phyloP scores from a whole-genome alignment of 2,113 vertebrate species.

The Oncorhynchus kisutch region DNA sequence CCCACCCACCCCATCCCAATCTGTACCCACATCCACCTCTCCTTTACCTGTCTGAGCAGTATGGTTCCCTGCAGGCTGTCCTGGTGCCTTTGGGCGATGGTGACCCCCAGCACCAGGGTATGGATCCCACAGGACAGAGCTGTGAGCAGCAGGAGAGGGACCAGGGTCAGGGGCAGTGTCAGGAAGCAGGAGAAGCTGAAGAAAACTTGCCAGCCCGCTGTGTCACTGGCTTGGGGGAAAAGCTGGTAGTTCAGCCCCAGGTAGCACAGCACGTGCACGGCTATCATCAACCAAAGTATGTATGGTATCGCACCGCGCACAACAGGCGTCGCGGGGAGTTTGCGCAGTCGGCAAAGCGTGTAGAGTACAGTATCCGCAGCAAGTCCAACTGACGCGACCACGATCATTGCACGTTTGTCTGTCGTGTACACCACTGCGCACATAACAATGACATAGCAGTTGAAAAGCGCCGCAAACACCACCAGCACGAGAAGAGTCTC shows the following conservation, averaged over 20 bases:
- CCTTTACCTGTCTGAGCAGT: conserved; percentile 84
- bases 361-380: conserved; percentile 75
- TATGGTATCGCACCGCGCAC: conserved; percentile 80
- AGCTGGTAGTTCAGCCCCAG: conserved; percentile 79
- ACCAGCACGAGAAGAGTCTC: conserved; percentile 84
- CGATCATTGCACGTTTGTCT: conserved; percentile 76
- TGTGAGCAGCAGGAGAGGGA: conserved; percentile 80
- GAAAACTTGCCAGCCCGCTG: conserved; percentile 88
- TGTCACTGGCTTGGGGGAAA: conserved; percentile 81
- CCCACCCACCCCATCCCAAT: not conserved
- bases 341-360: conserved; percentile 70
- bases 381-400: conserved; percentile 75
- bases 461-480: conserved; percentile 86
- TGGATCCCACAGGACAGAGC: conserved; percentile 80
- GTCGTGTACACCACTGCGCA: conserved; percentile 76
- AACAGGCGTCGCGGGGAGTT: conserved; percentile 69
- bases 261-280: conserved; percentile 85
- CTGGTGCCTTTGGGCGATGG: conserved; percentile 77
- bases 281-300: conserved; percentile 84
- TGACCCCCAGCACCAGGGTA: conserved; percentile 82
- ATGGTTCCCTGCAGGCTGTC: conserved; percentile 60
- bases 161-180: conserved; percentile 84
- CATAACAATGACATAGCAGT: conserved; percentile 84
- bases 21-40: not conserved
- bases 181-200: conserved; percentile 87